Conservation (phyloP, 2,113 vertebrate species). For the Agapornis roseicollis region DNA sequence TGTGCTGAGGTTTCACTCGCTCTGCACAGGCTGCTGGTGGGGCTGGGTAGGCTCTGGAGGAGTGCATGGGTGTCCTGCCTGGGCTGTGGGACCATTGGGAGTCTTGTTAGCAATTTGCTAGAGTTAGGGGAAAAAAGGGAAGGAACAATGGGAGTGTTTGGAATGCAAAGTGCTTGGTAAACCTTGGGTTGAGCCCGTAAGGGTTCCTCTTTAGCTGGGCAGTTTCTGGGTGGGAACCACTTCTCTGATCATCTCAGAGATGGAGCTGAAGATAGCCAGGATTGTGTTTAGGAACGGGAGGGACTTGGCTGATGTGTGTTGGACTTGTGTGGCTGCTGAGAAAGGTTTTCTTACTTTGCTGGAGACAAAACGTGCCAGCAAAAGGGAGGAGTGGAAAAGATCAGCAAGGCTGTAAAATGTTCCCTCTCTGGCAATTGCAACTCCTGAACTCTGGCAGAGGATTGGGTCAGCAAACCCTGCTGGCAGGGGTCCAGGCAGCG, state of each 20-base stretch:
- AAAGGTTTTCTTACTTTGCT: neutral
- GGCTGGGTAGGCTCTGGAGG: neutral
- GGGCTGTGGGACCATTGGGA: accelerated
- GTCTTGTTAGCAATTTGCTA: neutral
- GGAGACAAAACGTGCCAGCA: neutral
- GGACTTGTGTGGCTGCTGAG: neutral
- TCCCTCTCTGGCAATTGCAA: neutral
- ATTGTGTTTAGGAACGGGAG: neutral
- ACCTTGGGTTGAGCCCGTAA: neutral
- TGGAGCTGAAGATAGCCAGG: neutral
- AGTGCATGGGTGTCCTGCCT: accelerated
- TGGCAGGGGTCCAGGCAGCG: neutral
- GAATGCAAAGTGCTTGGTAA: neutral
- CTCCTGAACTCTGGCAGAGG: neutral
- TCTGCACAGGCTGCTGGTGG: neutral
- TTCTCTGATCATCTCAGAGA: neutral
- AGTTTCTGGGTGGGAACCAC: neutral
- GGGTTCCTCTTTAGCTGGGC: neutral
- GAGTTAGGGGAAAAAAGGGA: neutral
- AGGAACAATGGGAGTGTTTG: slow-evolving; percentile 2
- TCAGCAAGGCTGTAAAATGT: neutral
- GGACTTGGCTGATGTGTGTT: neutral
- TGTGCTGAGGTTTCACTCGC: neutral
- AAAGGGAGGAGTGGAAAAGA: neutral
- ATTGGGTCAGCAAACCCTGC: neutral